phyloP scores from a whole-genome alignment of 2,797 vertebrate species.

The Pseudomugil gertrudae region DNA sequence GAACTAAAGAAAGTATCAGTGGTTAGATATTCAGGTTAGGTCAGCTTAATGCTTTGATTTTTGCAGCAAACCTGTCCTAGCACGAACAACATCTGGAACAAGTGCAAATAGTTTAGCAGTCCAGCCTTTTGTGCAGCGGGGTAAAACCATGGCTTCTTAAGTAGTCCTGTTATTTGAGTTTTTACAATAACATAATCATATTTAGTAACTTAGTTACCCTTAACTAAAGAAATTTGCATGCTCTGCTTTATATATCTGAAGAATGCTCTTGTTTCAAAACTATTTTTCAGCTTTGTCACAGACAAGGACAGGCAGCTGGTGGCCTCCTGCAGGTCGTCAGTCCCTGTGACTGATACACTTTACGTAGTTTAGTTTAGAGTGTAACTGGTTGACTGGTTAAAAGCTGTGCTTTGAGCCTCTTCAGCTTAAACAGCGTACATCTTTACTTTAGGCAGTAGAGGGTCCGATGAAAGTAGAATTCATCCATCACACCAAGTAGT shows the following conservation, averaged over 20 bases:
- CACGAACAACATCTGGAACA: neutral
- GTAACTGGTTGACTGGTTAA: slow-evolving; percentile 4
- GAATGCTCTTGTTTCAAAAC: neutral
- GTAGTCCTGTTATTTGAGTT: neutral
- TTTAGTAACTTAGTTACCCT: neutral
- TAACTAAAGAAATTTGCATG: neutral
- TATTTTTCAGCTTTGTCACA: neutral
- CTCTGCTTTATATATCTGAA: neutral
- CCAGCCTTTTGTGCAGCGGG: slow-evolving; percentile 11
- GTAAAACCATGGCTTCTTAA: neutral
- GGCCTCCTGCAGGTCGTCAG: neutral
- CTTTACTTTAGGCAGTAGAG: slow-evolving; percentile 1
- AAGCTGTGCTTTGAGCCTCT: neutral
- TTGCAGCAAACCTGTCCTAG: slow-evolving; percentile 15
- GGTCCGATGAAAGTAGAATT: slow-evolving; percentile 29
- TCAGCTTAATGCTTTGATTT: slow-evolving; percentile 6
- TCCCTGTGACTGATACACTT: neutral
- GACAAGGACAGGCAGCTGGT: neutral
- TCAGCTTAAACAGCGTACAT: neutral
- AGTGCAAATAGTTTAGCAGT: slow-evolving; percentile 23
- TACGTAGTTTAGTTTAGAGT: neutral
- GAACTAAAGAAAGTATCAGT: no score
- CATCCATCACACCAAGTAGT: slow-evolving; percentile 39
- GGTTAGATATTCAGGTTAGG: slow-evolving; percentile 1
- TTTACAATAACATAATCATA: neutral